phyloP scores from a whole-genome alignment of 2,113 vertebrate genomes.

The Erythrocercus mccallii region DNA sequence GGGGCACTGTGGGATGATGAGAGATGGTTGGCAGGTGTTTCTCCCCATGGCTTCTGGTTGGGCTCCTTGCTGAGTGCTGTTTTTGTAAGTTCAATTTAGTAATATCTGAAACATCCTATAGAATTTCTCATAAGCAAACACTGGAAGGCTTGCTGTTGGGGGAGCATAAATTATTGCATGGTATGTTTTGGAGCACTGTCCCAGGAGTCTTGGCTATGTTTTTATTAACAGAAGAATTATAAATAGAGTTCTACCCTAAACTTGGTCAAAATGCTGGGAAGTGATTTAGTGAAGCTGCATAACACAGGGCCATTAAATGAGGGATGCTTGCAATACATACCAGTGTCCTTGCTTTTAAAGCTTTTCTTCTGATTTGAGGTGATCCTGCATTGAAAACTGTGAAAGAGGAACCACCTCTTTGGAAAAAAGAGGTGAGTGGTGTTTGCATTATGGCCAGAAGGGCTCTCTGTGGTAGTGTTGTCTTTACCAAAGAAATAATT shows the following conservation, averaged over 20 bases:
- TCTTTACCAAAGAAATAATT: conserved; percentile 1
- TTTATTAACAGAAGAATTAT: not conserved
- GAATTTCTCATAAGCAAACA: not conserved
- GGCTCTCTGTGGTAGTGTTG: not conserved
- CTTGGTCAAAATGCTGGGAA: not conserved
- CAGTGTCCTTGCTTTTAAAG: not conserved
- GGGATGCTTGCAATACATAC: not conserved
- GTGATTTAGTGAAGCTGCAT: not conserved
- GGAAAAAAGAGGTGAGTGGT: not conserved
- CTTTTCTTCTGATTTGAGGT: not conserved
- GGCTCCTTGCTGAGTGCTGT: not conserved
- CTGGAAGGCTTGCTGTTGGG: not conserved
- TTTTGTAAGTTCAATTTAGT: not conserved
- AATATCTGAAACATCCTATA: not conserved
- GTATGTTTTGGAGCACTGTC: not conserved
- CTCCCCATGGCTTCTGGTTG: not conserved
- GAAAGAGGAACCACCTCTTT: not conserved
- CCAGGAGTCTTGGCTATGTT: not conserved
- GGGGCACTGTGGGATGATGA: not conserved
- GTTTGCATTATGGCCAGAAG: not conserved
- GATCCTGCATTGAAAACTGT: not conserved
- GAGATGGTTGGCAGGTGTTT: not conserved
- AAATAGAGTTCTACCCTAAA: not conserved
- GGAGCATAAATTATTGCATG: not conserved
- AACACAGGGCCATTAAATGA: not conserved